Base-by-base conservation (phyloP, 2,797 vertebrate species). In the Heterohyrax brucei region DNA sequence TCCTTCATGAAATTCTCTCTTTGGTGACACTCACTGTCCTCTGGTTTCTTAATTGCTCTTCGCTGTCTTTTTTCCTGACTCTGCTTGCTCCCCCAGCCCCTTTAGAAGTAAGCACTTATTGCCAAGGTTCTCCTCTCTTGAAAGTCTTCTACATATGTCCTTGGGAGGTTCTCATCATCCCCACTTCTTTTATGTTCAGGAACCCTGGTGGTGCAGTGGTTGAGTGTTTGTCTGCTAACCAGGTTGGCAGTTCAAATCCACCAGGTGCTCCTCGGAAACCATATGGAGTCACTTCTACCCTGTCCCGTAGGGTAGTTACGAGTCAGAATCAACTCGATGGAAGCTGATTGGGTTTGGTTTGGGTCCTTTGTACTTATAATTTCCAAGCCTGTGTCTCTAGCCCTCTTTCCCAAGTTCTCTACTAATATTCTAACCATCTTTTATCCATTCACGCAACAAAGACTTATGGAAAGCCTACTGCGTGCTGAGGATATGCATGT, bases 381-480 rank as follows among this genome's bases (percentile, higher is more conserved):
- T 87, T 79, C 62, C 50, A 68, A n/a, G 6, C 30, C 39, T 73
- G n/a, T 24, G 12, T 79, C 89, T 85, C 79, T 14, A 62, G 10
- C 33, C 24, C 39, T 24, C 56, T 66, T 59, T 68, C 33, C 30
- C 82, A 46, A 28, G 76, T 9, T 83, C 44, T 3, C 30, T 8
- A 62, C 26, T 30, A 7, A 0, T 72, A 79, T 72, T 81, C 83
- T 59, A 87, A n/a, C 84, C 50, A 70, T 16, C 5, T 2, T n/a
- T 88, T 44, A 66, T 48, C 14, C 76, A 13, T 73, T 94, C 33
- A 93, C 82, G 70, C n/a, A 64, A 62, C 44, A 88, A 64, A 70
- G 39, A 62, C 84, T 78, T 64, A 46, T 16, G 46, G 44, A 59
- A 5, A 3, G 1, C 33, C 46, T 18, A 0, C 56, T 64, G 4